A percentile compares a stretch with the other conserved stretches of the same genome.
Evolutionary conservation across 2,113 vertebrate genomes (phyloP).

Genomic region (Gambusia holbrooki): DNA sequence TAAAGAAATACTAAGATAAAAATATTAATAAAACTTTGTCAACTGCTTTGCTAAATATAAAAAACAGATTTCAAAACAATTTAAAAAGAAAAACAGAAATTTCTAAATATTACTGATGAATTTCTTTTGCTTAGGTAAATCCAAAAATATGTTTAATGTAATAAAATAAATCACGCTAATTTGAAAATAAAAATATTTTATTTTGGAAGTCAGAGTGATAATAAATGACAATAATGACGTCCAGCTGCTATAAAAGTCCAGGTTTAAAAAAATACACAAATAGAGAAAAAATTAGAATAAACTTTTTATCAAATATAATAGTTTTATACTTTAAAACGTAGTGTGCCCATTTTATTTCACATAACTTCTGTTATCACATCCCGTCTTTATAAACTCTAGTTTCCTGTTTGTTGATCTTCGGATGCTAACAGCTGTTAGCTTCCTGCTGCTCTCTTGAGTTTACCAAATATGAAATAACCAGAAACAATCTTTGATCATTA

Average conservation of each 20-base stretch:
- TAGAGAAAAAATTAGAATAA: background rate
- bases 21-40: too few relatives aligned
- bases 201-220: too few relatives aligned
- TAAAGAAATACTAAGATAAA: too few relatives aligned
- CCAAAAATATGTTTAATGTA: too few relatives aligned
- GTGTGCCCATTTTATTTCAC: too few relatives aligned
- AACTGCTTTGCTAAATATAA: too few relatives aligned
- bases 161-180: too few relatives aligned
- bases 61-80: background rate
- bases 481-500: slow-evolving; percentile 31
- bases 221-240: background rate
- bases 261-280: background rate
- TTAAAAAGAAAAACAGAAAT: background rate
- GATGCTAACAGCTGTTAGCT: background rate
- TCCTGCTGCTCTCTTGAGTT: background rate
- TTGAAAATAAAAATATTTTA: too few relatives aligned
- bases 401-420: background rate
- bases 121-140: background rate
- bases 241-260: background rate
- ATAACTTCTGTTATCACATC: background rate
- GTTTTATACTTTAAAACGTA: too few relatives aligned
- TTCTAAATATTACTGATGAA: background rate
- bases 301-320: background rate
- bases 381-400: background rate
- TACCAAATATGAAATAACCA: background rate